These are phyloP conservation scores for Hafferia zeledoni DNA, from an alignment of 2,797 vertebrate genomes.

Conservation along the genomic window DNA sequence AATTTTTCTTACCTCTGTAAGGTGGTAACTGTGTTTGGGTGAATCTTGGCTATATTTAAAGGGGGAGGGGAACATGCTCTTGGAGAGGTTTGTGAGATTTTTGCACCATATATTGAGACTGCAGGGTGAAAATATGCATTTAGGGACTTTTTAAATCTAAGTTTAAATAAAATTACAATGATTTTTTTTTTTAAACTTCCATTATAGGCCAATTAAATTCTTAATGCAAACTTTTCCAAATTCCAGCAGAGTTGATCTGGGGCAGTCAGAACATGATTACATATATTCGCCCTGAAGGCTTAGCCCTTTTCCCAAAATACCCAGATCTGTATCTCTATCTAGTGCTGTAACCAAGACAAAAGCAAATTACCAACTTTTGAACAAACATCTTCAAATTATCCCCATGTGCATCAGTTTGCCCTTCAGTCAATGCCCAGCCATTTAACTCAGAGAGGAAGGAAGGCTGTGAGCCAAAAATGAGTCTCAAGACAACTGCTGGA, in stretches of 20 bases:
- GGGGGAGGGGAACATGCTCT: neutral
- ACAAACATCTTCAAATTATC: neutral
- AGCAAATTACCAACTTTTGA: neutral
- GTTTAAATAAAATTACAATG: slow-evolving; percentile 20
- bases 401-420: neutral
- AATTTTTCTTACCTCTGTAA: neutral
- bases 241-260: neutral
- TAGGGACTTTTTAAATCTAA: neutral
- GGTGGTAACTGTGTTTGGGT: neutral
- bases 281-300: neutral
- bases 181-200: neutral
- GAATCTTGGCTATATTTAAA: neutral
- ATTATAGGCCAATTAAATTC: slow-evolving; percentile 6
- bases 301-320: neutral
- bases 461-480: neutral
- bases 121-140: neutral
- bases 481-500: neutral
- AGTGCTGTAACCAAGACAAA: neutral
- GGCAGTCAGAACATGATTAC: neutral
- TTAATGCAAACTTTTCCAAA: slow-evolving; percentile 14
- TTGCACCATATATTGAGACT: neutral
- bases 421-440: neutral
- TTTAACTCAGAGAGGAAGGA: neutral
- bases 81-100: neutral
- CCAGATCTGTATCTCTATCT: neutral